A percentile compares a stretch with the other conserved stretches of the same genome.
Conservation (phyloP, 2,888 invertebrate genomes). For the Machimus atricapillus region DNA sequence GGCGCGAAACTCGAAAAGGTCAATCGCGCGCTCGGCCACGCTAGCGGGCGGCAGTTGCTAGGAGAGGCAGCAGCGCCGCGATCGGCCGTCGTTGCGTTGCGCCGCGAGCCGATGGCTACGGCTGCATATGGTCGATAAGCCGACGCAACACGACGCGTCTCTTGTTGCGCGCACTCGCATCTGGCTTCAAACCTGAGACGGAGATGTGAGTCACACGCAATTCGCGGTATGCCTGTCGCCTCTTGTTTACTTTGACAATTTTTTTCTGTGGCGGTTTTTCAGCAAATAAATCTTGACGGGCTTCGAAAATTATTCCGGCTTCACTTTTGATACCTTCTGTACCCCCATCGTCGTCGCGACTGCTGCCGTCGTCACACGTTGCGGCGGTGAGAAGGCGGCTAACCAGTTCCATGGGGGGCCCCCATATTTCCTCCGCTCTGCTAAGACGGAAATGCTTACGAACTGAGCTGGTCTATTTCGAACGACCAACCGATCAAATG, state of each 20-base stretch:
- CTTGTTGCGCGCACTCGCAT: neutral
- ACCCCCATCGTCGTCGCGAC: neutral
- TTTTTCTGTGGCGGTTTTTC: neutral
- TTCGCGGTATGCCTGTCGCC: neutral
- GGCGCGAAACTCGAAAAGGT: neutral
- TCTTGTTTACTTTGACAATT: slow-evolving; percentile 26
- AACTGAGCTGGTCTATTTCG: slow-evolving; percentile 6
- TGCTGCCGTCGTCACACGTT: neutral
- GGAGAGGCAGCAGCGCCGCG: neutral
- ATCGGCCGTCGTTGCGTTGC: neutral
- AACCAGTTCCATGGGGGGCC: slow-evolving; percentile 15
- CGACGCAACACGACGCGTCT: neutral
- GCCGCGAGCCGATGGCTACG: neutral
- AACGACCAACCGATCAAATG: neutral
- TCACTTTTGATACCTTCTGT: neutral
- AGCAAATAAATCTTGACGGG: neutral
- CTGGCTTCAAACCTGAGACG: neutral
- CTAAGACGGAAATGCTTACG: slow-evolving; percentile 7
- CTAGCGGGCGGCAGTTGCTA: neutral
- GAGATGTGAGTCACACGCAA: neutral
- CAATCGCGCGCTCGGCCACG: neutral
- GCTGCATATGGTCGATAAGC: neutral
- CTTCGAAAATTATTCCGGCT: neutral
- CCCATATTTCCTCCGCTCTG: neutral
- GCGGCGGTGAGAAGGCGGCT: neutral